phyloP scores from a whole-genome alignment of 2,797 vertebrate genomes.

The Triplophysa yarkandensis region DNA sequence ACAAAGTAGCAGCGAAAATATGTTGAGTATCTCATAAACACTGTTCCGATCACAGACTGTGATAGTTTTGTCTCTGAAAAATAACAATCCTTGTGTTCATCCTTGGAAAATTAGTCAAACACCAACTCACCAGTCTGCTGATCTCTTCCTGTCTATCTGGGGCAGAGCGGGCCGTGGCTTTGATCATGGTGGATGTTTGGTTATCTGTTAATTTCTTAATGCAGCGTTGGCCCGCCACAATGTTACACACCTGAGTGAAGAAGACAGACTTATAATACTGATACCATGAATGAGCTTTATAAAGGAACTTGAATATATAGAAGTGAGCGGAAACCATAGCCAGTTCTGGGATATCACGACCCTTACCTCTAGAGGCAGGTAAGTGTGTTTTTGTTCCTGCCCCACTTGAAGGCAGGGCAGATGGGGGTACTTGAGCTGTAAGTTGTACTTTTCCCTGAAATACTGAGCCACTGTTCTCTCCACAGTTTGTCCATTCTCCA shows the following conservation, averaged over 20 bases:
- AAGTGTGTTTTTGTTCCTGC: conserved; percentile 98
- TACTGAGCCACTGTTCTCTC: conserved; percentile 98
- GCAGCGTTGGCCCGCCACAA: conserved; percentile 94
- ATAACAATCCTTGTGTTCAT: too few species aligned
- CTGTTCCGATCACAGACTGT: too few species aligned
- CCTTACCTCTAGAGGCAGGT: conserved; percentile 95
- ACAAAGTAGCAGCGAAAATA: too few species aligned
- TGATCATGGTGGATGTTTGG: conserved; percentile 98
- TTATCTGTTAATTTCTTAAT: conserved; percentile 98
- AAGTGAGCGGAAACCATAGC: background rate
- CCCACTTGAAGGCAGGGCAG: conserved; percentile 98
- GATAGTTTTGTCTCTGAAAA: too few species aligned
- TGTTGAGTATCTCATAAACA: too few species aligned
- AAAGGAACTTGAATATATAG: background rate
- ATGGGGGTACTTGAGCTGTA: conserved; percentile 96
- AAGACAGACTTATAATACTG: background rate
- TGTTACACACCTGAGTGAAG: conserved; percentile 88
- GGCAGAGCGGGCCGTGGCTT: conserved; percentile 94
- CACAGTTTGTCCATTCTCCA: conserved; percentile 96
- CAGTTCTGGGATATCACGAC: background rate
- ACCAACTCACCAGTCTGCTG: conserved; percentile 87
- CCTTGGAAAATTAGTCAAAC: too few species aligned
- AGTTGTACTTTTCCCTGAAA: conserved; percentile 97
- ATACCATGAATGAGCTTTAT: background rate
- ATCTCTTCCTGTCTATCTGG: conserved; percentile 97